Base-by-base conservation (phyloP, 2,113 vertebrate genomes). In the Alouatta palliata region DNA sequence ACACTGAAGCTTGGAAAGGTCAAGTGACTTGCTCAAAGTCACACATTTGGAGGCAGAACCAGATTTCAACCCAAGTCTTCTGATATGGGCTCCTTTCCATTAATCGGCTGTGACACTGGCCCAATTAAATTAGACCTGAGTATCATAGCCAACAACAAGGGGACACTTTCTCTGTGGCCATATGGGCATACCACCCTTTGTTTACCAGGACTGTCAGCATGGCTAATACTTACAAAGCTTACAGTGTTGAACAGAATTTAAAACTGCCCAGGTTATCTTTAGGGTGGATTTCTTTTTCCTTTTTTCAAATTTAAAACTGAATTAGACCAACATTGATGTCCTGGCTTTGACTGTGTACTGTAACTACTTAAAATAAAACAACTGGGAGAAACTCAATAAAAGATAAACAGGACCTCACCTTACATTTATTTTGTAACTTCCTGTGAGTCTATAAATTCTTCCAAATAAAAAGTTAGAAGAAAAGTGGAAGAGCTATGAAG, bases 281-380 rank as follows among this genome's bases (percentile, higher is more conserved):
- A 54, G 5, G 3, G 3, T 47, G 0, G 3, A 68, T 35, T 30
- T 14, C 58, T 40, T n/a, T 71, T 20, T 58, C 58, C 25, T 70
- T 16, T 91, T 81, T 87, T 93, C 27, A 90, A 95, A 95, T 90
- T 82, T 64, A 43, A 87, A 92, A 81, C 20, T 82, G n/a, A 91
- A 58, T 94, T 47, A 35, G 37, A 83, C 6, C 5, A 40, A 30
- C 37, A 17, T 45, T 7, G 49, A 70, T 43, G 64, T 27, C 25
- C 66, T 79, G 8, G 19, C 37, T 73, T 84, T 79, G 70, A n/a
- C 4, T 56, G 2, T 16, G 5, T 3, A 20, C 8, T 83, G 6
- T 64, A 73, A 64, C 90, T 49, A 92, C 1, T 1, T 79, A 93
- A 80, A 27, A 66, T 43, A 13, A 19, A 77, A 82, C 1, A n/a